phyloP scores from a whole-genome alignment of 1,140 invertebrate genomes.

The Sarcophaga bullata region DNA sequence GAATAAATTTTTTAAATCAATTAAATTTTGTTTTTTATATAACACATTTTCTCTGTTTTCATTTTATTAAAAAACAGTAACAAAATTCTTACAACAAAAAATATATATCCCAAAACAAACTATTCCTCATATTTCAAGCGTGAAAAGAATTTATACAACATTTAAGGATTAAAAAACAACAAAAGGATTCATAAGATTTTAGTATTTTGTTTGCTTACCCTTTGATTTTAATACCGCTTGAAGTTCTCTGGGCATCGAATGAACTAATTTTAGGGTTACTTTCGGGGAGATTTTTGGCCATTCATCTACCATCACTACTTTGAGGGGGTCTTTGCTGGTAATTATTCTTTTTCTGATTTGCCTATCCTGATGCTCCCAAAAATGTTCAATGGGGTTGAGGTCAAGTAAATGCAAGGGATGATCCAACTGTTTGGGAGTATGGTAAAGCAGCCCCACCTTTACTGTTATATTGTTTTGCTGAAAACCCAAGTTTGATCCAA shows the following conservation, averaged over 20 bases:
- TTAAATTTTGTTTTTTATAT: too few relatives aligned
- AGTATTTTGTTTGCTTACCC: too few relatives aligned
- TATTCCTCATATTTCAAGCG: too few relatives aligned
- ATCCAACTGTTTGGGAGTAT: not conserved
- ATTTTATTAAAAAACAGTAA: too few relatives aligned
- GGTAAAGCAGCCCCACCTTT: not conserved
- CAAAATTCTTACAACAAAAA: too few relatives aligned
- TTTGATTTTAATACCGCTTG: too few relatives aligned
- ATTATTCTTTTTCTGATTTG: constrained; percentile 32
- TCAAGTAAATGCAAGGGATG: not conserved
- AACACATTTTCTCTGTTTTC: too few relatives aligned
- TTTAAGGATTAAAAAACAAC: too few relatives aligned
- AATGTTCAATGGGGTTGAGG: constrained; percentile 23
- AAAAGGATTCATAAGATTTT: too few relatives aligned
- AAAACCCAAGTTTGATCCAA: constrained; percentile 6
- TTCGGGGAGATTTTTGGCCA: constrained; percentile 7
- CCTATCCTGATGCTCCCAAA: constrained; percentile 20
- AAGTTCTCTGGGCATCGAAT: not conserved
- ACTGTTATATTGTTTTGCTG: not conserved
- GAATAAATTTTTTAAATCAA: too few relatives aligned
- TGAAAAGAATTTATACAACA: too few relatives aligned
- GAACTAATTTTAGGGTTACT: not conserved
- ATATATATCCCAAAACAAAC: too few relatives aligned
- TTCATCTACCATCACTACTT: not conserved
- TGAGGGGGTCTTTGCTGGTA: not conserved